Evolutionary conservation across 1,140 invertebrate species (phyloP), one percentile per base, ranked within the genome.

Genomic region (Drosophila obscura): DNA sequence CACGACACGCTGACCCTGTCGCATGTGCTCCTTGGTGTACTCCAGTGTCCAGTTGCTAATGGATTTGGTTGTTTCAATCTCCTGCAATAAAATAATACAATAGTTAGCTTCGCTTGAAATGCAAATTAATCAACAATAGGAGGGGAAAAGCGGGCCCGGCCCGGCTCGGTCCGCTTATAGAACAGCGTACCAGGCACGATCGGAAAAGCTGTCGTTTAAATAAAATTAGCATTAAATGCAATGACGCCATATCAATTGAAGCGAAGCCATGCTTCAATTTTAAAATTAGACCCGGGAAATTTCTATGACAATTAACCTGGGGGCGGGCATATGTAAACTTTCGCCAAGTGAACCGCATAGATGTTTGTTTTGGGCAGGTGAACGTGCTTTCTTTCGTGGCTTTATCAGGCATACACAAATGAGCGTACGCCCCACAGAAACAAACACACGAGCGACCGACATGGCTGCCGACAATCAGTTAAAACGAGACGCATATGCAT

Each of bases 1-100:
- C n/a, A 95, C 92, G 26, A 92, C 92, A 81, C 96, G 95, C 4
- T 81, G 72, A n/a, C 95, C 94, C 60, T 94, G 92, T 61, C 92
- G 92, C 5, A 83, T 80, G 43, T 92, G 28, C 7, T 77, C 82
- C 35, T 88, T 91, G 11, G 93, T 59, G 91, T 95, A 96, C 51
- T 92, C 93, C 22, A 96, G 92, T 41, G 90, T 94, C 94, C 94
- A 96, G 72, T 93, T 88, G 24, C 77, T 76, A 26, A 52, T 64
- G 1, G 77, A 73, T 5, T 66, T 48, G 16, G 15, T 49, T 1
- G 79, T 81, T 39, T 72, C 59, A 28, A 91, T 46, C 58, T 52
- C 69, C 90, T 91, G 48, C 5, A 60, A 22, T 53, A 28, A 9
- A 24, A 35, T 35, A 48, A 26, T 51, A 28, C 19, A 28, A n/a